Conservation (phyloP, 2,797 vertebrate species). For the Hephaestus fuliginosus region DNA sequence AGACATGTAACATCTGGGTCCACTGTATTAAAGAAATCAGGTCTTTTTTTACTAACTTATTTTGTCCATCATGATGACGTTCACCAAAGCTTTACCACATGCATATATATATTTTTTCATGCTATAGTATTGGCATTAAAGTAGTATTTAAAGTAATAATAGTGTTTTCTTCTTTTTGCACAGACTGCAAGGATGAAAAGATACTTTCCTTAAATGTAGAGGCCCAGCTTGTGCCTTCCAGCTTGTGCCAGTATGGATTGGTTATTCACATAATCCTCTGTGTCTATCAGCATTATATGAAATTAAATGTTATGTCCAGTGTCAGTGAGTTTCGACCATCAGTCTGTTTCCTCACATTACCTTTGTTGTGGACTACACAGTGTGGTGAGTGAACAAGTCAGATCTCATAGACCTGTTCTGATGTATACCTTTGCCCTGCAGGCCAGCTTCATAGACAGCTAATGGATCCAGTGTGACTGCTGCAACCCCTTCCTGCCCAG, state of each 20-base stretch:
- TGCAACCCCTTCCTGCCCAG: conserved; percentile 35
- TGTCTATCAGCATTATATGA: background rate
- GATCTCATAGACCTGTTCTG: background rate
- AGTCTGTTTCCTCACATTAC: background rate
- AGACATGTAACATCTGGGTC: background rate
- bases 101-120: background rate
- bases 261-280: background rate
- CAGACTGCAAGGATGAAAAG: background rate
- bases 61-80: background rate
- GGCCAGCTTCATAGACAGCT: conserved; percentile 55
- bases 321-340: background rate
- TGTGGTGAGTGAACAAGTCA: background rate
- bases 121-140: background rate
- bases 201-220: background rate
- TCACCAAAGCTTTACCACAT: background rate
- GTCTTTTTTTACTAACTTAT: background rate
- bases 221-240: background rate
- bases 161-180: background rate
- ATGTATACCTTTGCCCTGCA: conserved; percentile 51
- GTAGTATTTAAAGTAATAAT: background rate
- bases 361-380: background rate
- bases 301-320: background rate
- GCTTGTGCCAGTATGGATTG: background rate
- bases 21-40: background rate
- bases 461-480: conserved; percentile 74